Conservation (phyloP, 2,888 invertebrate species). For the Agonopterix alstromeriana region DNA sequence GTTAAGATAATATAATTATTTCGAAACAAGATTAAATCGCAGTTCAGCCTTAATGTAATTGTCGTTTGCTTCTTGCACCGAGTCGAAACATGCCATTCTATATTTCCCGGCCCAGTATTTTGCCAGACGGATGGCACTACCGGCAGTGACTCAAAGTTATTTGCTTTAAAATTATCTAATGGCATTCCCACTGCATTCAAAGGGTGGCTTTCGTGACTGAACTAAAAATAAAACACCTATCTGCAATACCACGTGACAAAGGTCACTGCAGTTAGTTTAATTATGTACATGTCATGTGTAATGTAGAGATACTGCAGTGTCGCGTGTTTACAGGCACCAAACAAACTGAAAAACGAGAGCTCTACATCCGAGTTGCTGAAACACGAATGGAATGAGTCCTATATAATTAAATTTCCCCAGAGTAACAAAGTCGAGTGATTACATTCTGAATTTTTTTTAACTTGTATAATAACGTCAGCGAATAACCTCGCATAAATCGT, state of each 20-base stretch:
- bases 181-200: constrained; percentile 8
- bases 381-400: constrained; percentile 11
- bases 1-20: not conserved
- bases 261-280: constrained; percentile 36
- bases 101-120: no score
- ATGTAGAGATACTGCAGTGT: constrained; percentile 33
- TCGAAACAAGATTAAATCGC: not conserved
- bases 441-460: no score
- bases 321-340: constrained; percentile 32
- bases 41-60: not conserved
- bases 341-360: constrained; percentile 16
- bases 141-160: no score
- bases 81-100: constrained; percentile 2
- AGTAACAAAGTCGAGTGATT: not conserved
- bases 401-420: constrained; percentile 13
- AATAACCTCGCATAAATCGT: not conserved
- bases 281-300: constrained; percentile 28
- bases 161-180: no score
- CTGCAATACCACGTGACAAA: constrained; percentile 30
- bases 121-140: no score
- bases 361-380: not conserved
- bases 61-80: no score
- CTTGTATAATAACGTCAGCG: not conserved
- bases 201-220: constrained; percentile 25
- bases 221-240: constrained; percentile 43